phyloP scores from a whole-genome alignment of 2,113 vertebrate genomes.

The Indri indri region DNA sequence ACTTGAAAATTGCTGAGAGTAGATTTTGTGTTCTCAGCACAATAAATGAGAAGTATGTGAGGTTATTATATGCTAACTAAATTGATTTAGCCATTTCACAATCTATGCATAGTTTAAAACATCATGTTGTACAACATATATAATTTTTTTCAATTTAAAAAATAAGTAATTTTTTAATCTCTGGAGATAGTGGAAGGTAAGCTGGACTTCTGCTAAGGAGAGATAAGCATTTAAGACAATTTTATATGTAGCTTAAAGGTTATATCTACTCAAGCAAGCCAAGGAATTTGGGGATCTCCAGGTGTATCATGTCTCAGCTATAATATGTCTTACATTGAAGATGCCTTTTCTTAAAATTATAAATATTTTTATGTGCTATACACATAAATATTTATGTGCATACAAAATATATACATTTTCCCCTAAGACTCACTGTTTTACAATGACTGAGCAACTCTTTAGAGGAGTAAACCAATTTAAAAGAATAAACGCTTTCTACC shows the following conservation, averaged over 20 bases:
- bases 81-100: background rate
- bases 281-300: background rate
- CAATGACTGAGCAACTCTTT: background rate
- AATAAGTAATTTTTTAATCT: background rate
- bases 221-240: background rate
- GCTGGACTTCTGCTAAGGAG: background rate
- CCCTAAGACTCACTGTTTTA: background rate
- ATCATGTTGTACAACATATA: background rate
- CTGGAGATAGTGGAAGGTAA: background rate
- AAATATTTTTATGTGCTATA: background rate
- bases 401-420: background rate
- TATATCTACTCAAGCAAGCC: background rate
- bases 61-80: background rate
- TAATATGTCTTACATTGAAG: background rate
- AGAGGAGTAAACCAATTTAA: background rate
- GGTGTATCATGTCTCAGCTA: background rate
- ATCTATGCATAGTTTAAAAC: background rate
- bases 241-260: background rate
- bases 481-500: background rate
- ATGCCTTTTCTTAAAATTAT: slow-evolving; percentile 31
- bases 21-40: background rate
- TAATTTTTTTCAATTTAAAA: background rate
- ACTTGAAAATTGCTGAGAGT: background rate
- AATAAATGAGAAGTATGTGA: background rate
- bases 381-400: background rate